Evolutionary conservation across 2,113 vertebrate species (phyloP).

Genomic region (Sander lucioperca): DNA sequence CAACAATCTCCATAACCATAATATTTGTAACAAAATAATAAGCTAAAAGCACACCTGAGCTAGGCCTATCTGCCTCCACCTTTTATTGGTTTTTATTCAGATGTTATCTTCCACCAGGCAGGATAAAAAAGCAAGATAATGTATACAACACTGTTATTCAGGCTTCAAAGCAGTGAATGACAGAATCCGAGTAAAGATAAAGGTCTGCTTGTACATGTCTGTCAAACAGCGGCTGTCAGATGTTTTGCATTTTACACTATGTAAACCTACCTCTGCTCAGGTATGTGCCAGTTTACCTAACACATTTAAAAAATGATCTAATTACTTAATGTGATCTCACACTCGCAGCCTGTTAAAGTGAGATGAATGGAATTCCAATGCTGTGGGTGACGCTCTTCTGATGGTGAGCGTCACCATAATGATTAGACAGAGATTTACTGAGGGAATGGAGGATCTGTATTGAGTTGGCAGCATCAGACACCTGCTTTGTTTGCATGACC

Average conservation of each 20-base stretch:
- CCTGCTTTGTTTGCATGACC: neutral
- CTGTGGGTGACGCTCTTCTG: neutral
- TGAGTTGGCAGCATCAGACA: neutral
- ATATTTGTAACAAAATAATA: neutral
- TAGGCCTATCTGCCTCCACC: neutral
- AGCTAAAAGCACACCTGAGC: neutral
- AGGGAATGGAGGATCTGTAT: neutral
- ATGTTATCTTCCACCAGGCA: neutral
- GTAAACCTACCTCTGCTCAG: neutral
- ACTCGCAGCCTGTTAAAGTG: neutral
- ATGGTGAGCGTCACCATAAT: neutral
- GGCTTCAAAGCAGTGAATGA: slow-evolving; percentile 8
- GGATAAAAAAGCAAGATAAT: neutral
- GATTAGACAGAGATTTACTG: neutral
- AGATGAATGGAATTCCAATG: neutral
- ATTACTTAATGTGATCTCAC: neutral
- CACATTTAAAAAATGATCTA: fast-evolving
- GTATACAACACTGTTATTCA: neutral
- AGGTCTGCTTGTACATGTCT: neutral
- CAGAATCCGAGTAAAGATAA: slow-evolving; percentile 30
- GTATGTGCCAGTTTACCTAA: slow-evolving; percentile 7
- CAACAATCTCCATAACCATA: too few relatives aligned
- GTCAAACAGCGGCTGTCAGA: slow-evolving; percentile 12
- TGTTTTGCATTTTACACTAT: slow-evolving; percentile 14
- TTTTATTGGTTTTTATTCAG: neutral